Percentiles rank a stretch among this genome's conserved stretches.
Evolutionary conservation across 2,113 vertebrate genomes (phyloP).

Genomic region (Lota lota): DNA sequence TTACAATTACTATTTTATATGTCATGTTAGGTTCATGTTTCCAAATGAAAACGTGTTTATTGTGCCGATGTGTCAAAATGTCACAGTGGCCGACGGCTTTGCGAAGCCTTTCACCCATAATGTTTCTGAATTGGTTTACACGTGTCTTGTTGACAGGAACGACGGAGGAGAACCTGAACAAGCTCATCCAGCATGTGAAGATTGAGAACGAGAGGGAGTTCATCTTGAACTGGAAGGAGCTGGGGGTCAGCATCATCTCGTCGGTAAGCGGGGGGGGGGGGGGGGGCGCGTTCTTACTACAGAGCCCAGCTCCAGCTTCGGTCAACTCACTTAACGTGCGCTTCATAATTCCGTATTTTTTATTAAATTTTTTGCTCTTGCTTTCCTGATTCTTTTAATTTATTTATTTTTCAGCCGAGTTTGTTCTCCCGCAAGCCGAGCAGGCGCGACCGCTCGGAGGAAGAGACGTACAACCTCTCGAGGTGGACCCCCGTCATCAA

Average conservation of each 20-base stretch:
- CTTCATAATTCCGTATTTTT: too few species aligned
- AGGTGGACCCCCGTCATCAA: constrained; percentile 94
- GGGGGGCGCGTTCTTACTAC: too few species aligned
- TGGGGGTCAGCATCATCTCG: constrained; percentile 86
- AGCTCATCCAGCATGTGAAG: constrained; percentile 93
- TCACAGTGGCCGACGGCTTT: too few species aligned
- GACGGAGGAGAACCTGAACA: constrained; percentile 92
- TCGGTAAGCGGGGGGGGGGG: constrained; percentile 54
- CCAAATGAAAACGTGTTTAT: too few species aligned
- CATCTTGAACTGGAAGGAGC: constrained; percentile 91
- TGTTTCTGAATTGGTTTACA: constrained; percentile 18
- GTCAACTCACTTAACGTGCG: too few species aligned
- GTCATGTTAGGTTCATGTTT: too few species aligned
- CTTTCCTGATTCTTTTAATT: background rate
- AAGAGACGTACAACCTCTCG: constrained; percentile 90
- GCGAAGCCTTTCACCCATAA: too few species aligned
- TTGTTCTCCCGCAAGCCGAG: constrained; percentile 68
- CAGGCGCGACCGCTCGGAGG: constrained; percentile 83
- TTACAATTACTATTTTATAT: too few species aligned
- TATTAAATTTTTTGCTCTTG: too few species aligned
- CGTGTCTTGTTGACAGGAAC: constrained; percentile 77
- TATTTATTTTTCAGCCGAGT: constrained; percentile 45
- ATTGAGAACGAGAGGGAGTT: constrained; percentile 87
- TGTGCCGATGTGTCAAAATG: too few species aligned
- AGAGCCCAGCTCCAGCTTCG: too few species aligned